Percentiles rank a stretch among this genome's conserved stretches.
phyloP scores from a whole-genome alignment of 2,113 vertebrate genomes.

The Cettia cetti region DNA sequence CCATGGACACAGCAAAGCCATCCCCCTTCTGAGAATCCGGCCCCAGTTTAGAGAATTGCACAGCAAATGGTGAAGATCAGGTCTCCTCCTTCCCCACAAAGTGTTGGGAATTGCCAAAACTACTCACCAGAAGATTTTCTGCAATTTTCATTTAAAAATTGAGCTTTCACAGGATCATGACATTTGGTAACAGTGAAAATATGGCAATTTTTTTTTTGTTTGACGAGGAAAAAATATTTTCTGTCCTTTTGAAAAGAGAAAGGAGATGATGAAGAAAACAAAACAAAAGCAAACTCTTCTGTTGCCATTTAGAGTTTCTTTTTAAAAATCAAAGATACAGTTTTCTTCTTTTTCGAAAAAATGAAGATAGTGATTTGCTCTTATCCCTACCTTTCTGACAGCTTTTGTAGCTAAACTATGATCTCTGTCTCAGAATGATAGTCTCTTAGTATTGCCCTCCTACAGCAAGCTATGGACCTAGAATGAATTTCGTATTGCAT shows the following conservation, averaged over 20 bases:
- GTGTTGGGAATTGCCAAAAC: neutral
- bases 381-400: neutral
- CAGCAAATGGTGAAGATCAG: neutral
- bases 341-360: neutral
- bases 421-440: neutral
- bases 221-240: neutral
- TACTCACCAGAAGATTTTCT: neutral
- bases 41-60: neutral
- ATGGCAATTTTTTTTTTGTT: neutral
- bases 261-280: neutral
- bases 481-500: neutral
- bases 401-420: neutral
- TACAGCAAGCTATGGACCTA: neutral
- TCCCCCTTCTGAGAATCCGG: neutral
- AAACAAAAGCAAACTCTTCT: fast-evolving
- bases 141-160: neutral
- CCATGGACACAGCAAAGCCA: neutral
- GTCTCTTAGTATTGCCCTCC: neutral
- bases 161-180: neutral
- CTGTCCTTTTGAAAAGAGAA: neutral
- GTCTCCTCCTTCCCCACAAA: neutral
- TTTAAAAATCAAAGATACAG: neutral
- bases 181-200: neutral
- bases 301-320: neutral
- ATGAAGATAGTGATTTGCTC: neutral